Conservation (phyloP, 2,888 invertebrate genomes). For the Chironomus tentans region DNA sequence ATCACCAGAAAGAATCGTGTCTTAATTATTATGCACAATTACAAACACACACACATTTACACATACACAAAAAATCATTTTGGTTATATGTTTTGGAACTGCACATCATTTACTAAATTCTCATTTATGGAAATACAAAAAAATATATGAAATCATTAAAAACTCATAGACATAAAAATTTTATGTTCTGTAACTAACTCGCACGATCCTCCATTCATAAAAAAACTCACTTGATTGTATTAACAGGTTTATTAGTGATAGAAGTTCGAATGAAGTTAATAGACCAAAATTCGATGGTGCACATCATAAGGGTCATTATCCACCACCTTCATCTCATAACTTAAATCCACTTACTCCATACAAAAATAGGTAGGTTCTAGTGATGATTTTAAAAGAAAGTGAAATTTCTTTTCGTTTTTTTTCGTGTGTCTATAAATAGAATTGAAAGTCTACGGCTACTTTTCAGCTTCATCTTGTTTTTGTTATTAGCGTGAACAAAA, state of each 20-base stretch:
- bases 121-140: neutral
- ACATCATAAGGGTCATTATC: conserved; percentile 46
- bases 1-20: neutral
- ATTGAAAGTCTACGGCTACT: too few species aligned
- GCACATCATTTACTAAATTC: neutral
- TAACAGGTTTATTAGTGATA: conserved; percentile 48
- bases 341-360: conserved; percentile 36
- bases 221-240: neutral
- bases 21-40: neutral
- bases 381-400: too few species aligned
- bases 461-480: too few species aligned
- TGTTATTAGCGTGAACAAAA: too few species aligned
- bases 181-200: neutral
- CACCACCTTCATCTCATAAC: conserved; percentile 39
- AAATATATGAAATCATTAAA: neutral
- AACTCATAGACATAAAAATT: neutral
- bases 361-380: conserved; percentile 26
- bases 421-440: too few species aligned
- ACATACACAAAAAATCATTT: too few species aligned
- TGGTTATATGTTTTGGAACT: neutral
- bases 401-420: too few species aligned
- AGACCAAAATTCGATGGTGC: conserved; percentile 46
- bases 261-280: conserved; percentile 50
- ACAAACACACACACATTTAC: neutral
- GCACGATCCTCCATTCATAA: neutral